Evolutionary conservation across 2,888 invertebrate genomes (phyloP).

Genomic region (Platycheirus rosarum): DNA sequence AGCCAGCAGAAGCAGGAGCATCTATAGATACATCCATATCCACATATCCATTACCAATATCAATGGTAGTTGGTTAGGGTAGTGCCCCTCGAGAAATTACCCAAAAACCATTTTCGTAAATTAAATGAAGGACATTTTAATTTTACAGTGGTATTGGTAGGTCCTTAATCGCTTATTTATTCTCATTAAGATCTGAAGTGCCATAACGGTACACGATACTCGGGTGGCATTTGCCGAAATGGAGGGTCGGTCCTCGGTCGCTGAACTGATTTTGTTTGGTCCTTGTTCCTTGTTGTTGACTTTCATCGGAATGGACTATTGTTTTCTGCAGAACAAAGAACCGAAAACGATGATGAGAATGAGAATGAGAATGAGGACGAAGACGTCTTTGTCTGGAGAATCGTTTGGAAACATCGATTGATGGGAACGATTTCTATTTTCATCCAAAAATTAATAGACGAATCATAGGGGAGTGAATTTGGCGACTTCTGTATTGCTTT

Average conservation of each 20-base stretch:
- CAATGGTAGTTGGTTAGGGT: not conserved
- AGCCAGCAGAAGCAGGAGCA: conserved; percentile 12
- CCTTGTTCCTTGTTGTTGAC: conserved; percentile 43
- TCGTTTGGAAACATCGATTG: conserved; percentile 59
- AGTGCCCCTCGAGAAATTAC: conserved; percentile 20
- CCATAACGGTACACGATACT: conserved; percentile 43
- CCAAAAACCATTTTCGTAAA: conserved; percentile 66
- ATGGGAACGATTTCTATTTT: conserved; percentile 64
- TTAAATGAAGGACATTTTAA: conserved; percentile 71
- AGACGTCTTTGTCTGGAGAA: conserved; percentile 49
- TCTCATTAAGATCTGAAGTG: conserved; percentile 71
- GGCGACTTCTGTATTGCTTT: conserved; percentile 42
- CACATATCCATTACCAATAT: not conserved
- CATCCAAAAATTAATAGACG: conserved; percentile 59
- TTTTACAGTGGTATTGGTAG: conserved; percentile 52
- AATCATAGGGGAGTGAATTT: conserved; percentile 44
- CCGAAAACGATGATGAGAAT: conserved; percentile 2
- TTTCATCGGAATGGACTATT: conserved; percentile 37
- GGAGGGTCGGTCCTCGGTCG: conserved; percentile 63
- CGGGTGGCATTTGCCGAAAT: conserved; percentile 41
- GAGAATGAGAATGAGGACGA: no score
- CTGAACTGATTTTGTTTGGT: conserved; percentile 53
- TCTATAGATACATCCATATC: conserved; percentile 5
- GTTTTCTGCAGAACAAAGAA: conserved; percentile 50
- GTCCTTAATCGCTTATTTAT: conserved; percentile 71